Conservation (phyloP, 2,888 invertebrate species). For the Dicranocentrus wangi region DNA sequence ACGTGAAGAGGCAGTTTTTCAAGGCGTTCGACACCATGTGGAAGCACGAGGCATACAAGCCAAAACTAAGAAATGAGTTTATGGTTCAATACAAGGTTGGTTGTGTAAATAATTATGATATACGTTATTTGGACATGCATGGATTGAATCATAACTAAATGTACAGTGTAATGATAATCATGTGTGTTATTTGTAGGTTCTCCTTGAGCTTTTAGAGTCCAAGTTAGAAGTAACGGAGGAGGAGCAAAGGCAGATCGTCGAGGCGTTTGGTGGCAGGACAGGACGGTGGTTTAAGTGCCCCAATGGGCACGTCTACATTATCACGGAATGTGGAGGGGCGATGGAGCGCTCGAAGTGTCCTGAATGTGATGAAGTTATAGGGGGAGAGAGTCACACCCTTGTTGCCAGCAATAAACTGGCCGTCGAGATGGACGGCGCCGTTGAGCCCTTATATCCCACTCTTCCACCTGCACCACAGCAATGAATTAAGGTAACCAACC, state of each 20-base stretch:
- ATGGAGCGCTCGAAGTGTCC: conserved; percentile 75
- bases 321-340: conserved; percentile 82
- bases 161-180: too few species aligned
- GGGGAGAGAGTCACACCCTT: conserved; percentile 76
- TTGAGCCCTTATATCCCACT: conserved; percentile 33
- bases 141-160: too few species aligned
- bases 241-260: conserved; percentile 74
- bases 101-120: too few species aligned
- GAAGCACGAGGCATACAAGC: too few species aligned
- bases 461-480: too few species aligned
- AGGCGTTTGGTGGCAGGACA: conserved; percentile 74
- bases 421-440: conserved; percentile 75
- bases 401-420: conserved; percentile 74
- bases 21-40: too few species aligned
- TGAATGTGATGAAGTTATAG: conserved; percentile 75
- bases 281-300: conserved; percentile 82
- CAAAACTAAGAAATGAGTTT: too few species aligned
- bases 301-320: conserved; percentile 82
- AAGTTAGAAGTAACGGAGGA: conserved; percentile 74
- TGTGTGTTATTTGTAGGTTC: background rate
- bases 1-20: too few species aligned
- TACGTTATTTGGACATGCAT: too few species aligned
- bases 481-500: background rate
- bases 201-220: background rate
- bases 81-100: too few species aligned